Evolutionary conservation across 2,797 vertebrate species (phyloP), one percentile per base, ranked within the genome.

Genomic region (Siniperca undulata): DNA sequence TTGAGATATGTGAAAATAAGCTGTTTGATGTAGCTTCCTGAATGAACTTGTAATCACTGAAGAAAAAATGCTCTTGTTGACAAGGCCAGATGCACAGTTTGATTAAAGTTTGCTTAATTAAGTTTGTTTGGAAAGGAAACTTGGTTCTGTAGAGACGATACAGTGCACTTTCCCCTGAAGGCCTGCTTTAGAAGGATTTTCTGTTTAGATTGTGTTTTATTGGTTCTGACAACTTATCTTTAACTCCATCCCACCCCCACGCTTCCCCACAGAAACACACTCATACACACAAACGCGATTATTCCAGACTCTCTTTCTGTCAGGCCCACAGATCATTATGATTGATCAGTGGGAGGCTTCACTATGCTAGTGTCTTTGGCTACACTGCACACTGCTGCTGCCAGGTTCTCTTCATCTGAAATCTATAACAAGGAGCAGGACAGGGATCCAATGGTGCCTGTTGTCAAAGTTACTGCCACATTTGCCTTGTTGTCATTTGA

Each of bases 291-390:
- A 58, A 3, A 52, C 5, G 4, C 22, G 4, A 40, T 59, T 58
- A 20, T 69, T 27, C 36, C 52, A 53, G 38, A 60, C 48, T 55
- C 3, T n/a, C 52, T 67, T 11, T 67, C 55, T 71, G 52, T 78
- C 52, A 73, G 77, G 46, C 52, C 68, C 66, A 71, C 75, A 69
- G 77, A 91, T 91, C 88, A 86, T 80, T 78, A 52, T 90, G 83
- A 91, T 91, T 89, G 90, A 93, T 93, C 84, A 86, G 80, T 67
- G 74, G 62, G 71, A 80, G 77, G 65, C 73, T 62, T 68, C 67
- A 66, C 75, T 65, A 42, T 80, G 71, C 74, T 40, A 53, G 66
- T 90, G 72, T 89, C 78, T 75, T 72, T 73, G 64, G 59, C 60
- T 78, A 72, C 56, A 60, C 36, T 82, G 44, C 66, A 14, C 59